A percentile compares a stretch with the other conserved stretches of the same genome.
Conservation (phyloP, 2,888 invertebrate genomes). For the Pseudococcus longispinus region DNA sequence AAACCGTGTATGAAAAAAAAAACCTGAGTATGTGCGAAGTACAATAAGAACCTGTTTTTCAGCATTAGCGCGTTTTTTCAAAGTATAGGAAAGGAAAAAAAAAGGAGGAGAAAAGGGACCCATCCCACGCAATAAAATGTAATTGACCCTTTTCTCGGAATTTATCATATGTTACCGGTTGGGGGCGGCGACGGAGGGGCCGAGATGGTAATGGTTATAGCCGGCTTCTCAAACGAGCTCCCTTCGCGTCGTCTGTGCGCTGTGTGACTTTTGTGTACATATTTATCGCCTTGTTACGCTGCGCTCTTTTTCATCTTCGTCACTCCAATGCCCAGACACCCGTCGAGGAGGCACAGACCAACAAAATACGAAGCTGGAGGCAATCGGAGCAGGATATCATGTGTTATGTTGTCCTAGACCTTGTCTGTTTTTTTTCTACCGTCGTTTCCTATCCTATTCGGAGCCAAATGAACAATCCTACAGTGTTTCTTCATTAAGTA, state of each 20-base stretch:
- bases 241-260: not conserved
- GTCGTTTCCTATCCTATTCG: not conserved
- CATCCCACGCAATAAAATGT: conserved; percentile 45
- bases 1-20: not conserved
- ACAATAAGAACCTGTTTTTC: conserved; percentile 41
- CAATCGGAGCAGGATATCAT: conserved; percentile 36
- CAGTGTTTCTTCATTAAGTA: conserved; percentile 8
- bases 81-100: not conserved
- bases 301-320: not conserved
- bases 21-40: not conserved
- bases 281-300: conserved; percentile 25
- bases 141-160: conserved; percentile 45
- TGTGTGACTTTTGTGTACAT: conserved; percentile 40
- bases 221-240: conserved; percentile 19
- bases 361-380: not conserved
- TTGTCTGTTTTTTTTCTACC: conserved; percentile 34
- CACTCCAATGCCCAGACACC: not conserved
- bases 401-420: conserved; percentile 50
- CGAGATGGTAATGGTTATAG: conserved; percentile 13
- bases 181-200: too few species aligned
- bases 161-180: conserved; percentile 36
- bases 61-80: conserved; percentile 3
- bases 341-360: not conserved
- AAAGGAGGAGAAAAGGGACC: conserved; percentile 27
- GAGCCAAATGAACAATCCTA: not conserved